Evolutionary conservation across 2,797 vertebrate genomes (phyloP).

Genomic region (Argya squamiceps): DNA sequence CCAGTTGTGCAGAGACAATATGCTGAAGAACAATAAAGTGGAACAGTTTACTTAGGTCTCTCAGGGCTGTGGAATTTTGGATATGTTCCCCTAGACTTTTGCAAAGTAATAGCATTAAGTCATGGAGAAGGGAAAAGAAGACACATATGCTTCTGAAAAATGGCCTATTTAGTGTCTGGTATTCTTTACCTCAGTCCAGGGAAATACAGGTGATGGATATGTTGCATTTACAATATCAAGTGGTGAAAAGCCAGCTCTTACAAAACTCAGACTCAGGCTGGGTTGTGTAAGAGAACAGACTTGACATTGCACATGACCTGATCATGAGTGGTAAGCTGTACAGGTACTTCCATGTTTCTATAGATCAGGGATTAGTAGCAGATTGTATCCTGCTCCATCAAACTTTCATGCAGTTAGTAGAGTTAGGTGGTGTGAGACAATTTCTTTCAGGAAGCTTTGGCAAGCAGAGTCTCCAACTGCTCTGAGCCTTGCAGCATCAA

Average conservation of each 20-base stretch:
- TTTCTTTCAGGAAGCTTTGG: neutral
- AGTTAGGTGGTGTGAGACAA: neutral
- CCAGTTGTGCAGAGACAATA: neutral
- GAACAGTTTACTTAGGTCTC: neutral
- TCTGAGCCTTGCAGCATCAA: neutral
- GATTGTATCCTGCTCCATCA: neutral
- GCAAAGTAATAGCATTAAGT: neutral
- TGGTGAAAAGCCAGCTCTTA: neutral
- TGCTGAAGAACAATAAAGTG: neutral
- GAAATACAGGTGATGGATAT: neutral
- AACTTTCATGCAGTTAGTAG: accelerated
- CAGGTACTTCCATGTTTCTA: neutral
- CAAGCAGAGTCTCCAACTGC: neutral
- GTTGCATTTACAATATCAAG: neutral
- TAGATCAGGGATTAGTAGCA: neutral
- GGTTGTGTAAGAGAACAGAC: neutral
- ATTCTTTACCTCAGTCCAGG: neutral
- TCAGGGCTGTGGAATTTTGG: neutral
- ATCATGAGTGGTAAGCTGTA: neutral
- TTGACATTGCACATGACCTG: neutral
- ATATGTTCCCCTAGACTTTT: neutral
- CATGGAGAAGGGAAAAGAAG: neutral
- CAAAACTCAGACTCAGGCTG: neutral
- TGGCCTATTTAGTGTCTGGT: accelerated
- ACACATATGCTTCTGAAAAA: neutral